phyloP scores from a whole-genome alignment of 2,113 vertebrate species.

The Hucho hucho region DNA sequence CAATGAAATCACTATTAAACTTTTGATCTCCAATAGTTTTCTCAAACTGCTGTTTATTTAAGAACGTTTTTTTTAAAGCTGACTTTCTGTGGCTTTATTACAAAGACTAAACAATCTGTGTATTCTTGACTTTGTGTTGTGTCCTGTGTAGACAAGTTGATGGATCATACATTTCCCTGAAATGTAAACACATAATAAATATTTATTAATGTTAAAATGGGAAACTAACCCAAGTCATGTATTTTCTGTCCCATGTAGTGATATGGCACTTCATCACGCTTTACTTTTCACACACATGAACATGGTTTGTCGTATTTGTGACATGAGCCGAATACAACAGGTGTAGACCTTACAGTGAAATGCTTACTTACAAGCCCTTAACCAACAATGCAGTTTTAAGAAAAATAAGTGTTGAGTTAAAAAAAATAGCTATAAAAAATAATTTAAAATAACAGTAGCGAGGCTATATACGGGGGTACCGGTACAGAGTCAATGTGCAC shows the following conservation, averaged over 20 bases:
- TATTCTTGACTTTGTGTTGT: slow-evolving; percentile 71
- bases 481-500: too few species aligned
- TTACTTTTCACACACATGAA: too few species aligned
- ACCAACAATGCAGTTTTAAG: too few species aligned
- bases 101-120: slow-evolving; percentile 67
- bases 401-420: too few species aligned
- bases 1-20: slow-evolving; percentile 62
- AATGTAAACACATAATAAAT: slow-evolving; percentile 74
- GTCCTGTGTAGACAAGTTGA: slow-evolving; percentile 73
- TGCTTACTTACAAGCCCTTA: too few species aligned
- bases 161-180: slow-evolving; percentile 74
- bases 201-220: slow-evolving; percentile 71
- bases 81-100: slow-evolving; percentile 72
- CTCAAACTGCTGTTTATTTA: slow-evolving; percentile 75
- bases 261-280: too few species aligned
- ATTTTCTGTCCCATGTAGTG: background rate
- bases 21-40: slow-evolving; percentile 59
- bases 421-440: too few species aligned
- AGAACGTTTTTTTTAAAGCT: slow-evolving; percentile 68
- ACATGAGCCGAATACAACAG: too few species aligned
- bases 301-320: too few species aligned
- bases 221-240: slow-evolving; percentile 18
- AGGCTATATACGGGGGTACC: too few species aligned
- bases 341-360: too few species aligned
- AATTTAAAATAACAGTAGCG: too few species aligned